These are phyloP conservation scores for Coelinius sp. DNA, from an alignment of 2,888 invertebrate species.

Conservation along the genomic window DNA sequence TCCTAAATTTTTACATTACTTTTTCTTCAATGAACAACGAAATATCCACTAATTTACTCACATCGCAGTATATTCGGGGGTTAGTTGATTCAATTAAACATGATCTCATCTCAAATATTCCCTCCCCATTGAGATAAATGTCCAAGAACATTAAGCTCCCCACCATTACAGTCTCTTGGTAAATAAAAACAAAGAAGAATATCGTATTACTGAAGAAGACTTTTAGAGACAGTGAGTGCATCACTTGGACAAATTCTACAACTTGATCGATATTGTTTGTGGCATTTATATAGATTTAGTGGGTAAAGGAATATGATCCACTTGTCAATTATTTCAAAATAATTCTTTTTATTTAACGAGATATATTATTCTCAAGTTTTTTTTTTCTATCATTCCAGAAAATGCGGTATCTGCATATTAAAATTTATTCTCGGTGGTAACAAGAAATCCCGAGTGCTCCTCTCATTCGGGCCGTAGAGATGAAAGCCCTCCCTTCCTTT, in stretches of 20 bases:
- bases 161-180: background rate
- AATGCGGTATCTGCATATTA: conserved; percentile 28
- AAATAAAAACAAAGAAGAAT: background rate
- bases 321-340: conserved; percentile 33
- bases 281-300: conserved; percentile 62
- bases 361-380: background rate
- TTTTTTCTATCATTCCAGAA: conserved; percentile 8
- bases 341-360: conserved; percentile 2
- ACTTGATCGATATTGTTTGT: conserved; percentile 39
- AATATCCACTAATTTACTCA: background rate
- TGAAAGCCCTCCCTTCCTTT: conserved; percentile 7
- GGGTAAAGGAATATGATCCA: conserved; percentile 58
- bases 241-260: background rate
- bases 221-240: background rate
- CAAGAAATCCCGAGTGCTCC: conserved; percentile 21
- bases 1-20: background rate
- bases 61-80: background rate
- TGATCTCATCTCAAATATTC: background rate
- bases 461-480: conserved; percentile 2
- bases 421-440: conserved; percentile 18
- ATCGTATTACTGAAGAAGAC: background rate
- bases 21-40: background rate
- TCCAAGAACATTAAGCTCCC: background rate
- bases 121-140: background rate
- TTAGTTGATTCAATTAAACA: background rate